Evolutionary conservation across 2,113 vertebrate species (phyloP), one percentile per base, ranked within the genome.

Genomic region (Urocolius indicus): DNA sequence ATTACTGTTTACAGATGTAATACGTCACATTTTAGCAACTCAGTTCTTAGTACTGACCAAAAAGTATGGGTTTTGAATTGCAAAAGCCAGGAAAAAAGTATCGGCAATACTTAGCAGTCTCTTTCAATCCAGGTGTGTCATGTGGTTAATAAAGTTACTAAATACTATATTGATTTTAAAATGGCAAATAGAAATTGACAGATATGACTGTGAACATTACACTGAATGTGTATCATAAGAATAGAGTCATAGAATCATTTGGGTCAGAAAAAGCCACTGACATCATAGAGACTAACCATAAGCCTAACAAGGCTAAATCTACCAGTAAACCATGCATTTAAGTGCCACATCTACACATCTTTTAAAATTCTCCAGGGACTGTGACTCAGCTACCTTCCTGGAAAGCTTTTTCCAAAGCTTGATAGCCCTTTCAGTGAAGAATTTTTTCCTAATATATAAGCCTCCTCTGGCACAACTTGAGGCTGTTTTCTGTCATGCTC

Each of bases 1-100:
- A 93, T 79, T 95, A 76, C 30, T 62, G n/a, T 79, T 89, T 76
- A 76, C 43, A 91, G 68, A 89, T 58, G 32, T 51, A 87, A 81
- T 84, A 7, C 19, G 77, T 36, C 32, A 54, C 17, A 58, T 62
- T 92, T 84, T 75, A 90, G 34, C 34, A 84, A 48, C 13, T 69
- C 24, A 2, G 5, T 63, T 89, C 41, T 77, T 88, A 89, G 49
- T 55, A 81, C 32, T 72, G 18, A 82, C 26, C 46, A 74, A 61
- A 83, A 93, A 68, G 15, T 22, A 12, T 32, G 16, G 0, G 11
- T 87, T 48, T 45, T 69, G 5, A 58, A 66, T 61, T 48, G 5
- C 41, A 74, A 62, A 79, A 83, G 13, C 45, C 16, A 73, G 27
- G 23, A 77, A 82, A 69, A 73, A 77, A 4, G 4, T 43, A 90